Evolutionary conservation across 2,797 vertebrate genomes (phyloP).

Genomic region (Setipinna tenuifilis): DNA sequence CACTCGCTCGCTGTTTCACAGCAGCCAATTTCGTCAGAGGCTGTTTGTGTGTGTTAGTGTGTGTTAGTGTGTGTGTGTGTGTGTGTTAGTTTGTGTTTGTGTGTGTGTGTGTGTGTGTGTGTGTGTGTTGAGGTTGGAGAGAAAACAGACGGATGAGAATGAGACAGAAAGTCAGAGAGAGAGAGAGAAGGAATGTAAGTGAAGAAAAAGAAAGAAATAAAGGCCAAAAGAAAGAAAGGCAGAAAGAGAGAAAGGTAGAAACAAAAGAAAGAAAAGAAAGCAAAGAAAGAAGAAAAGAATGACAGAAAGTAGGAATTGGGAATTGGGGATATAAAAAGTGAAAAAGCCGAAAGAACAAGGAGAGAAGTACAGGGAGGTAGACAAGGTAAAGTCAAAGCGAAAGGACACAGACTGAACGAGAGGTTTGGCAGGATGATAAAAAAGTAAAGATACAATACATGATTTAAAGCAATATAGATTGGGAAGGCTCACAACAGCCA

Average conservation of each 20-base stretch:
- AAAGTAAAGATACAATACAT: background rate
- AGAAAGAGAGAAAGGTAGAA: too few species aligned
- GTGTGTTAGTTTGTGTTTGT: background rate
- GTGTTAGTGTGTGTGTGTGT: conserved; percentile 9
- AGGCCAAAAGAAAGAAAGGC: background rate
- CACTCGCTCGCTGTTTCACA: conserved; percentile 38
- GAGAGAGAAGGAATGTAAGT: too few species aligned
- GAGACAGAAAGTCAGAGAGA: conserved; percentile 26
- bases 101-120: conserved; percentile 14
- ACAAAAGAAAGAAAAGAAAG: background rate
- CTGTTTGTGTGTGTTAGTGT: background rate
- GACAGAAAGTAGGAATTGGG: background rate
- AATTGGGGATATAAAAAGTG: background rate
- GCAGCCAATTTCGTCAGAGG: too few species aligned
- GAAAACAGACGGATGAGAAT: conserved; percentile 49
- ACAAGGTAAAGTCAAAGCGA: background rate
- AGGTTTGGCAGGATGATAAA: background rate
- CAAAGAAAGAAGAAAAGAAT: background rate
- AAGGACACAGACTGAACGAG: background rate
- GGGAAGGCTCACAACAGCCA: conserved; percentile 27
- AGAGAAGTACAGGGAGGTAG: background rate
- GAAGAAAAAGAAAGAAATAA: too few species aligned
- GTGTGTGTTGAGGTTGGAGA: background rate
- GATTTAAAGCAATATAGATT: background rate
- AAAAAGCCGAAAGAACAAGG: background rate